A percentile compares a stretch with the other conserved stretches of the same genome.
Conservation (phyloP, 2,113 vertebrate species). For the Hydrochoerus hydrochaeris region DNA sequence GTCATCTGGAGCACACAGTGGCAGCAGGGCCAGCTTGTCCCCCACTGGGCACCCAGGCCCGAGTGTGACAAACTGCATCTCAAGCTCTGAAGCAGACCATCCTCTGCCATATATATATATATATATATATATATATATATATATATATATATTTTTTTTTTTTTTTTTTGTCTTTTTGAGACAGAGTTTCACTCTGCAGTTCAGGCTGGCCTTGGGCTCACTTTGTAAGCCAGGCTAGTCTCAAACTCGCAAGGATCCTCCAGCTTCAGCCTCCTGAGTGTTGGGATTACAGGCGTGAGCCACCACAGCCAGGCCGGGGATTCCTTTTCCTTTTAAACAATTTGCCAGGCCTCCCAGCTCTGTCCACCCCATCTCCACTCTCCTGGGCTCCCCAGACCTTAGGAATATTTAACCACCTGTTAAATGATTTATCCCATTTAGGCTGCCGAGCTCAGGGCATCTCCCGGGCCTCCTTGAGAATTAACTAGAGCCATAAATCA, state of each 20-base stretch:
- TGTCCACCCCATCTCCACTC: background rate
- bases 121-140: no score
- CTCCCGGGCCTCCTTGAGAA: constrained; percentile 83
- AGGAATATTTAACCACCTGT: constrained; percentile 87
- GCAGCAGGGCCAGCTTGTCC: no score
- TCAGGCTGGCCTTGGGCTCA: no score
- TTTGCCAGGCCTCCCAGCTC: background rate
- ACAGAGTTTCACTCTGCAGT: no score
- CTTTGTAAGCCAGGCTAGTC: no score
- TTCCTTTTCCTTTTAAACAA: background rate
- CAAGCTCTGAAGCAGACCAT: background rate
- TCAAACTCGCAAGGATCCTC: no score
- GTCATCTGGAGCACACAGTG: background rate
- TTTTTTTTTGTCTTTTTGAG: no score
- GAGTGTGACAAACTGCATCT: background rate
- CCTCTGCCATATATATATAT: no score
- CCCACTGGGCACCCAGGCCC: background rate
- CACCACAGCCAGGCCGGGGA: no score
- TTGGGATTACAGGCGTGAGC: no score
- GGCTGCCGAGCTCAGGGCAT: constrained; percentile 80
- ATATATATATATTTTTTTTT: no score
- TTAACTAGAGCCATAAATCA: constrained; percentile 90
- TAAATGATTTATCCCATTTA: constrained; percentile 88
- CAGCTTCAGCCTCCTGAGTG: no score
- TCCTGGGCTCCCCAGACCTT: constrained; percentile 80